Evolutionary conservation across 2,113 vertebrate species (phyloP).

Genomic region (Cinclus mexicanus): DNA sequence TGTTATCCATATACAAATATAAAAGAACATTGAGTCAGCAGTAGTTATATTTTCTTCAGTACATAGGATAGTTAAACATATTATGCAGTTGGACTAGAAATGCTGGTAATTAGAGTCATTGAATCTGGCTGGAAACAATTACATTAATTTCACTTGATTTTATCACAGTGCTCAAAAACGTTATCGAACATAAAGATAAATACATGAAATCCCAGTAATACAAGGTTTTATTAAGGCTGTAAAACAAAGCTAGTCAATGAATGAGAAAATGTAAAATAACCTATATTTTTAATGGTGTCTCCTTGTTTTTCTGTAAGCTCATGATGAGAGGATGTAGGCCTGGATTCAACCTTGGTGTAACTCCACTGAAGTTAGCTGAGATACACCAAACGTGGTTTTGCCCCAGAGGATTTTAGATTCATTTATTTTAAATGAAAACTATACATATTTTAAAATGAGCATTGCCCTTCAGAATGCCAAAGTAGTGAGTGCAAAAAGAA

Average conservation of each 20-base stretch:
- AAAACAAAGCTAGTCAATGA: background rate
- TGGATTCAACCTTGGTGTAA: slow-evolving; percentile 18
- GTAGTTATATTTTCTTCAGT: background rate
- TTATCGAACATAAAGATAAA: slow-evolving; percentile 31
- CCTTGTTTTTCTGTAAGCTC: background rate
- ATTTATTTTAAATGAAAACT: slow-evolving; percentile 58
- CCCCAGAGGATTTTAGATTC: slow-evolving; percentile 11
- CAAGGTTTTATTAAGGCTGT: background rate
- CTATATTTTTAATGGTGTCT: background rate
- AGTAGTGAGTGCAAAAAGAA: background rate
- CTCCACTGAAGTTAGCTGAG: background rate
- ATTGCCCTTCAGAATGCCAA: slow-evolving; percentile 52
- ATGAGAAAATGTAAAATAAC: background rate
- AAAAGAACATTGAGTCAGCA: slow-evolving; percentile 4
- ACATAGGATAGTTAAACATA: background rate
- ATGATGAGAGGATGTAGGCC: background rate
- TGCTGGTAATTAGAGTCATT: background rate
- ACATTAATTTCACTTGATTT: background rate
- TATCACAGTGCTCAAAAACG: background rate
- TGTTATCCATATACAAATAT: background rate
- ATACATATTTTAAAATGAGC: slow-evolving; percentile 64
- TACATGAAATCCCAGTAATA: background rate
- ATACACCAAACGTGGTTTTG: slow-evolving; percentile 1
- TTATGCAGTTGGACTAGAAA: slow-evolving; percentile 1
- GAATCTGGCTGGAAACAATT: slow-evolving; percentile 27